Percentiles rank a stretch among this genome's conserved stretches.
Evolutionary conservation across 2,113 vertebrate species (phyloP).

Genomic region (Sturnus vulgaris): DNA sequence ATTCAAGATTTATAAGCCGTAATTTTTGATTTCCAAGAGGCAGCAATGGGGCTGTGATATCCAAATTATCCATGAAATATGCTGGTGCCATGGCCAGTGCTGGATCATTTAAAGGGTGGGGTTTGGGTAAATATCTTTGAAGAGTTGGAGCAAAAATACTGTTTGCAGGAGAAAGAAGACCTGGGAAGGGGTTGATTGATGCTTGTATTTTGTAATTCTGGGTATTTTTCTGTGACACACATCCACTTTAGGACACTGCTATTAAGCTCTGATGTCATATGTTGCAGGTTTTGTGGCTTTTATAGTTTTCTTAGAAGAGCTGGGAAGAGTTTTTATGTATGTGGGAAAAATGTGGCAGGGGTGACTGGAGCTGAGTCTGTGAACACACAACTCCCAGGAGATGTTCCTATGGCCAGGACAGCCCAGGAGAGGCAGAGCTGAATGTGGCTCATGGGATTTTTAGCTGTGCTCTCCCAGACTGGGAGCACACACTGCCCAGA

Average conservation of each 20-base stretch:
- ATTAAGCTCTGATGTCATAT: not conserved
- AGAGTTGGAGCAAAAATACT: not conserved
- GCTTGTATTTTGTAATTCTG: not conserved
- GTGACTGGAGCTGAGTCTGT: not conserved
- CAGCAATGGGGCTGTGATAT: rapidly evolving
- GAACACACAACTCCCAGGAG: not conserved
- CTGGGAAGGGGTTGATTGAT: not conserved
- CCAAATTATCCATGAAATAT: not conserved
- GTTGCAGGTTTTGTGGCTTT: not conserved
- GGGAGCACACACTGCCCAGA: too few relatives aligned
- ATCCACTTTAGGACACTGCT: not conserved
- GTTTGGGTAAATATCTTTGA: not conserved
- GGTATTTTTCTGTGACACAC: not conserved
- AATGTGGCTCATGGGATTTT: not conserved
- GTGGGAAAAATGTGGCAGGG: not conserved
- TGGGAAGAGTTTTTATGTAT: not conserved
- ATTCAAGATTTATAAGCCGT: not conserved
- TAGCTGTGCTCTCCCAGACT: not conserved
- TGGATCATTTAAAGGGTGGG: not conserved
- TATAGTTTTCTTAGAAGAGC: not conserved
- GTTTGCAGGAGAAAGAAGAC: not conserved
- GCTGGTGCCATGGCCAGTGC: not conserved
- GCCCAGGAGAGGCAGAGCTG: not conserved
- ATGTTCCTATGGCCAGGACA: not conserved
- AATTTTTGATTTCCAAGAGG: not conserved